These are phyloP conservation scores for Diploptera punctata DNA, from an alignment of 2,888 invertebrate species.

Conservation along the genomic window DNA sequence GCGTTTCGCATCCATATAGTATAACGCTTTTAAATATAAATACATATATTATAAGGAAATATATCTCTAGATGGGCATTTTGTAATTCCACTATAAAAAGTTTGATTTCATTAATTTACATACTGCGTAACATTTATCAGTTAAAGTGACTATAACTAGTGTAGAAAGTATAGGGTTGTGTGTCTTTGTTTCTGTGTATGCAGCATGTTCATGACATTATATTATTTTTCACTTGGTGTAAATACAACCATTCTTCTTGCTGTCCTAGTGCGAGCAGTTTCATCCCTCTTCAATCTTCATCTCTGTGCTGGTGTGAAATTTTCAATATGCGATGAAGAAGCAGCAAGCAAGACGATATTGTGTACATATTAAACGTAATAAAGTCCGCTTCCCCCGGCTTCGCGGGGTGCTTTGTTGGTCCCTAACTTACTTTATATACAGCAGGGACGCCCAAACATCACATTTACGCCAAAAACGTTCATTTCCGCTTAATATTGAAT, in stretches of 20 bases:
- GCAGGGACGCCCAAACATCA: slow-evolving; percentile 11
- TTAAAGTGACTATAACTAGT: no score
- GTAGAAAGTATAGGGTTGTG: no score
- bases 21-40: no score
- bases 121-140: no score
- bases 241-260: slow-evolving; percentile 13
- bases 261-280: neutral
- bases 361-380: slow-evolving; percentile 38
- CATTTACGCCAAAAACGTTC: no score
- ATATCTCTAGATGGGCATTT: no score
- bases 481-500: no score
- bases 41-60: no score
- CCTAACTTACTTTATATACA: slow-evolving; percentile 26
- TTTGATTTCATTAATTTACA: no score
- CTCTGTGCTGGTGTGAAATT: slow-evolving; percentile 32
- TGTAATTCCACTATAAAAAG: no score
- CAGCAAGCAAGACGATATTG: slow-evolving; percentile 20
- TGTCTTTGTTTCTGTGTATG: no score
- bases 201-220: neutral
- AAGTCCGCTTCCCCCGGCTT: slow-evolving; percentile 26
- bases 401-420: slow-evolving; percentile 21
- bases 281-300: slow-evolving; percentile 23
- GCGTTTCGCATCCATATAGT: no score
- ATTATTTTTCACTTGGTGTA: slow-evolving; percentile 1
- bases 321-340: slow-evolving; percentile 30